A percentile compares a stretch with the other conserved stretches of the same genome.
These are phyloP conservation scores for Acrocephalus arundinaceus DNA, from an alignment of 2,113 vertebrate species.

Conservation along the genomic window DNA sequence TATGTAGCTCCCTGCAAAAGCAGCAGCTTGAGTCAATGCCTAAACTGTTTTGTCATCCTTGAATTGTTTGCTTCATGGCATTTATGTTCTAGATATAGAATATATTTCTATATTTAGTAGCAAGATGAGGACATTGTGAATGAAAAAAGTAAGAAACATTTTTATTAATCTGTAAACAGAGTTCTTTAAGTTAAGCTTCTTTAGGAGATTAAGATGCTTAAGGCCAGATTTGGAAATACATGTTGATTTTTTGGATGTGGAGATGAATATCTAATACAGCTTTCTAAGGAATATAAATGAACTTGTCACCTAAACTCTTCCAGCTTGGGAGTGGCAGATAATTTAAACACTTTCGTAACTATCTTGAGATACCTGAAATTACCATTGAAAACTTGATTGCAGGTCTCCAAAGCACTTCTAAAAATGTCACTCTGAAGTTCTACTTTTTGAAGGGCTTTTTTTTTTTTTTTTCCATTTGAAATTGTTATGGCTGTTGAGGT, in stretches of 20 bases:
- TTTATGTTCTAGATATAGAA: background rate
- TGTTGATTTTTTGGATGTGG: conserved; percentile 1
- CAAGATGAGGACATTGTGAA: background rate
- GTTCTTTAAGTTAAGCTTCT: background rate
- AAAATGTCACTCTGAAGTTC: background rate
- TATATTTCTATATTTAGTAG: background rate
- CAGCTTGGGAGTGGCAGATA: background rate
- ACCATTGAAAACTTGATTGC: background rate
- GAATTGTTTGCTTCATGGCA: background rate
- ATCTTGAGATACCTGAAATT: background rate
- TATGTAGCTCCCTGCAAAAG: background rate
- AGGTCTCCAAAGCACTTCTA: background rate
- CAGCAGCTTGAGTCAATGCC: background rate
- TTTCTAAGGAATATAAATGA: background rate
- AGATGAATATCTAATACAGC: background rate
- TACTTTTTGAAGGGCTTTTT: background rate
- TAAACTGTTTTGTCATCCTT: background rate
- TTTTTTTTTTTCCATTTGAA: background rate
- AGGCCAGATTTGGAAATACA: background rate
- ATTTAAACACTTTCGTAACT: background rate
- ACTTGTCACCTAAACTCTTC: background rate
- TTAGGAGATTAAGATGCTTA: background rate
- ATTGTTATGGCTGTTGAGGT: background rate
- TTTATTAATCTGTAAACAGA: background rate
- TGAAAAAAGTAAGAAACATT: background rate